Percentiles rank a stretch among this genome's conserved stretches.
Evolutionary conservation across 2,888 invertebrate genomes (phyloP).

Genomic region (Notodonta ziczac): DNA sequence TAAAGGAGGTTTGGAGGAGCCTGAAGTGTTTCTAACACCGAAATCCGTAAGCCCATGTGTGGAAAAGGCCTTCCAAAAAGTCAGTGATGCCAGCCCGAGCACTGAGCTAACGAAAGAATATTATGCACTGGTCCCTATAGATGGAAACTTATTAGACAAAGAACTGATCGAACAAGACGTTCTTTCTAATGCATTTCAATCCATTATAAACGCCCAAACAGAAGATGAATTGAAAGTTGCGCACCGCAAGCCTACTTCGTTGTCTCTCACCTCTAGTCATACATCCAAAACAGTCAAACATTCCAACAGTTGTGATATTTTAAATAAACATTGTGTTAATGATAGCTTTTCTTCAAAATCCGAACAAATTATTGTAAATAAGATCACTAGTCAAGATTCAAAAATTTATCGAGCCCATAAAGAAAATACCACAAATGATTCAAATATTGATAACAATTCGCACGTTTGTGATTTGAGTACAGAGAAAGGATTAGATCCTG

Average conservation of each 20-base stretch:
- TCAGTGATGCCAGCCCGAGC: conserved; percentile 66
- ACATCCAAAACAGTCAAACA: conserved; percentile 68
- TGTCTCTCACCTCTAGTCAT: conserved; percentile 73
- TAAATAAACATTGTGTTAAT: conserved; percentile 49
- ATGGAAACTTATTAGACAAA: conserved; percentile 71
- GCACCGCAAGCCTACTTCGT: conserved; percentile 65
- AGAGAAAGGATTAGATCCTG: conserved; percentile 52
- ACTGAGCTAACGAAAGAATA: conserved; percentile 74
- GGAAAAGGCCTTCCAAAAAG: conserved; percentile 56
- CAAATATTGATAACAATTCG: conserved; percentile 29
- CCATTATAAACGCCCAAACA: conserved; percentile 68
- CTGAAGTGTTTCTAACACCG: conserved; percentile 77
- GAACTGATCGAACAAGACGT: conserved; percentile 82
- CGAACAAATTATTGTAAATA: conserved; percentile 28
- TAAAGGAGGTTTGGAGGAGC: conserved; percentile 64
- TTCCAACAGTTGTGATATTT: conserved; percentile 73
- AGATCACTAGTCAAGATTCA: conserved; percentile 42
- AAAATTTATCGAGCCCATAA: conserved; percentile 31
- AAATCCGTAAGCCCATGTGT: conserved; percentile 68
- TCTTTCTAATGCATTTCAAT: conserved; percentile 78
- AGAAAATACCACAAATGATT: conserved; percentile 30
- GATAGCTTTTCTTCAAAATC: conserved; percentile 38
- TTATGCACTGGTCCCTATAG: conserved; percentile 70
- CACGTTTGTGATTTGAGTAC: conserved; percentile 29
- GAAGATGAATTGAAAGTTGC: conserved; percentile 49